Percentiles rank a stretch among this genome's conserved stretches.
These are phyloP conservation scores for Progne subis DNA, from an alignment of 2,113 vertebrate species.

Conservation along the genomic window DNA sequence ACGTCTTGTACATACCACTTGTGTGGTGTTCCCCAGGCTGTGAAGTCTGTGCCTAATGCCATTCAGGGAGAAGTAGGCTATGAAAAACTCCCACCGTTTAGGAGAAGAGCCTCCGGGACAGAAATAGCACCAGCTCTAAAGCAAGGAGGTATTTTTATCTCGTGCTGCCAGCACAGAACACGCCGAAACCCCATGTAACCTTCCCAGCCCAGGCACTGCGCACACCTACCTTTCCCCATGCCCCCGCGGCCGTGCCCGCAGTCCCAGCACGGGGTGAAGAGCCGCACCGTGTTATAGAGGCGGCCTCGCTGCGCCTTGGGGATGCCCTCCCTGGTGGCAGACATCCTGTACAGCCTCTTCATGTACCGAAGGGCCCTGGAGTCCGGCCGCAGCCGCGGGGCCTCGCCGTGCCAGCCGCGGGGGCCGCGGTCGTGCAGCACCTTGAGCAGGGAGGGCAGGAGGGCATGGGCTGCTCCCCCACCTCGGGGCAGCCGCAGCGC, in stretches of 20 bases:
- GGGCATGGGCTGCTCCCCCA: not conserved
- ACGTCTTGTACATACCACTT: not conserved
- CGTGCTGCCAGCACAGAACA: not conserved
- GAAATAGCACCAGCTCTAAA: not conserved
- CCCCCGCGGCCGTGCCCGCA: conserved; percentile 55
- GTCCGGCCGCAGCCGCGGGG: conserved; percentile 75
- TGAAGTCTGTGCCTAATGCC: not conserved
- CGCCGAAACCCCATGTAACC: rapidly evolving
- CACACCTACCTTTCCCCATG: not conserved
- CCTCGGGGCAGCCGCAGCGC: not conserved
- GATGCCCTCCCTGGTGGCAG: conserved; percentile 80
- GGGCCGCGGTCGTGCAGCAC: conserved; percentile 76
- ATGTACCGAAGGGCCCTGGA: conserved; percentile 86
- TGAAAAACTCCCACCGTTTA: not conserved
- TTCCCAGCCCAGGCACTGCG: rapidly evolving
- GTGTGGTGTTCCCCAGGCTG: not conserved
- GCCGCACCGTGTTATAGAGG: conserved; percentile 87
- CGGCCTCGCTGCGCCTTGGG: conserved; percentile 71
- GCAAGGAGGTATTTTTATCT: not conserved
- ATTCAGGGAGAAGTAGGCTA: not conserved
- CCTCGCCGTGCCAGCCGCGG: conserved; percentile 54
- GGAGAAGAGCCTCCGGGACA: not conserved
- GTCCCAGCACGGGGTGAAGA: conserved; percentile 84
- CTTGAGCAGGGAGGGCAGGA: conserved; percentile 81
- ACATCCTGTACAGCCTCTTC: conserved; percentile 86